These are phyloP conservation scores for Ctenodactylus gundi DNA, from an alignment of 2,113 vertebrate genomes.

Conservation along the genomic window DNA sequence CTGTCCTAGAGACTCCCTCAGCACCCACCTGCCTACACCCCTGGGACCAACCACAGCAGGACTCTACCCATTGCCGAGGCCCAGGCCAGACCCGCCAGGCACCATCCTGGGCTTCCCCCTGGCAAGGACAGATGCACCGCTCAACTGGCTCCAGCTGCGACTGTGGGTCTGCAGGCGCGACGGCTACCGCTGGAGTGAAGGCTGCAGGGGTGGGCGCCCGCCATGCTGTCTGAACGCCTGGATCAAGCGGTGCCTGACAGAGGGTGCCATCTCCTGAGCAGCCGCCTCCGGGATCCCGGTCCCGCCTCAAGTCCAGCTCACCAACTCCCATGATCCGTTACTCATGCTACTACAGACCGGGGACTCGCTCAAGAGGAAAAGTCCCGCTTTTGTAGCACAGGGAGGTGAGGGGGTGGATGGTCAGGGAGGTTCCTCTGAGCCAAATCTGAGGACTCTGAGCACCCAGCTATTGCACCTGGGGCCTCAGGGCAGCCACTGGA, in stretches of 20 bases:
- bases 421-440: not conserved
- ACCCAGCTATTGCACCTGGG: rapidly evolving
- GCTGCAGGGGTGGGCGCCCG: not conserved
- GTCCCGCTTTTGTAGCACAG: not conserved
- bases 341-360: too few species aligned
- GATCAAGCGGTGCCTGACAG: not conserved
- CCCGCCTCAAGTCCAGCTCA: not conserved
- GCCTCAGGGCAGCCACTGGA: rapidly evolving
- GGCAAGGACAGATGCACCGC: not conserved
- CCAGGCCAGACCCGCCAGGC: not conserved
- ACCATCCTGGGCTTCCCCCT: not conserved
- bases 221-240: rapidly evolving
- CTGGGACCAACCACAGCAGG: not conserved
- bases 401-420: rapidly evolving
- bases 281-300: rapidly evolving
- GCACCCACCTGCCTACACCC: rapidly evolving
- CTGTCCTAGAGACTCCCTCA: rapidly evolving
- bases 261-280: rapidly evolving
- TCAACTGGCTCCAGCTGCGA: not conserved
- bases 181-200: too few species aligned
- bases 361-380: rapidly evolving
- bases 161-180: not conserved
- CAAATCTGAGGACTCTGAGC: not conserved
- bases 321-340: not conserved
- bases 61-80: not conserved